Evolutionary conservation across 2,797 vertebrate species (phyloP), one percentile per base, ranked within the genome.

Genomic region (Cyclopterus lumpus): DNA sequence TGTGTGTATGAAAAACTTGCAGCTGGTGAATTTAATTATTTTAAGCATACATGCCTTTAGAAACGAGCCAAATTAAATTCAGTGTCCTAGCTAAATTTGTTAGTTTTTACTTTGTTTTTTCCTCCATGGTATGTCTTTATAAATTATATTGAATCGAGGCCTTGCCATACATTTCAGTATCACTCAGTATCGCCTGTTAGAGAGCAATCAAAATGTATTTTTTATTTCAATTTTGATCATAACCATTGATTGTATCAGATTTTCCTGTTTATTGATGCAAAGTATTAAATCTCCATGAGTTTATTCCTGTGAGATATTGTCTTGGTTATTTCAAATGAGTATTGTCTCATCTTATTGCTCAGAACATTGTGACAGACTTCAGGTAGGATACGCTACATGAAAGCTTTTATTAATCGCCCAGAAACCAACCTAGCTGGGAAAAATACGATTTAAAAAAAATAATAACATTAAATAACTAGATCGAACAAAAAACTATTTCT

Each of bases 241-340:
- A 96, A 96, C 89, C 90, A 90, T 94, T 95, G 93, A 94, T 95
- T 96, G 95, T 94, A 95, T 89, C 84, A 88, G 79, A 88, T 89
- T 89, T 93, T 92, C 89, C 82, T 95, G 95, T 92, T 92, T 93
- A 92, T 93, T 95, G 90, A 91, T 95, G 94, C 88, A 91, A 88
- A 96, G 95, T 96, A 97, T 97, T 96, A 97, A 97, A 96, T 95
- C 93, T 95, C 93, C 87, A 90, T 81, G 90, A 95, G 92, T 94
- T 94, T 93, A 93, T 86, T 87, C 58, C 72, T 71, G 74, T 7
- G 8, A 64, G 69, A 60, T 70, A 76, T 80, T 80, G 79, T 86
- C 48, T 15, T 76, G 20, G 8, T 86, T 82, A 59, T 79, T 88
- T 84, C 40, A 48, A 34, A 69, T 38, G 48, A 65, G 20, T 18